Evolutionary conservation across 2,113 vertebrate species (phyloP).

Genomic region (Heliornis fulica): DNA sequence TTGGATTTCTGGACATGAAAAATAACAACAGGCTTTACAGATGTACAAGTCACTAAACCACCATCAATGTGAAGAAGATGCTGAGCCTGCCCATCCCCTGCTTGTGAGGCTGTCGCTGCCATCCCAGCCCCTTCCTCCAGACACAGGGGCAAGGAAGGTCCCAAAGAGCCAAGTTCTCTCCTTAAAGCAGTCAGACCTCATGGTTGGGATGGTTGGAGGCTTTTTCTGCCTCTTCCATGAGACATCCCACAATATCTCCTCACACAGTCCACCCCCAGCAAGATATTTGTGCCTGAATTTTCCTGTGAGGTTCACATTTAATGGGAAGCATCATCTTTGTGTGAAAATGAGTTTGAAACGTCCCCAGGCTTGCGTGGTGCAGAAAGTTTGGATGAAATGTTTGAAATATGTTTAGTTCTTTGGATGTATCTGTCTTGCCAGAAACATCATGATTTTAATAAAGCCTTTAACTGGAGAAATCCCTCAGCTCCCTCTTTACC

Average conservation of each 20-base stretch:
- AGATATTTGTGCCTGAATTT: background rate
- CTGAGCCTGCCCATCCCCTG: background rate
- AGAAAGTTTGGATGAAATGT: background rate
- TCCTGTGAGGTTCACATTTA: background rate
- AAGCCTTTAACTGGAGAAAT: background rate
- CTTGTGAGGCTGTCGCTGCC: background rate
- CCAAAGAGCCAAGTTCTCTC: background rate
- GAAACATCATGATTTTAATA: background rate
- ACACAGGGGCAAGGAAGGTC: background rate
- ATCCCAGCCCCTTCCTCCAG: background rate
- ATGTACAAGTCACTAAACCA: background rate
- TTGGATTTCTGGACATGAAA: background rate
- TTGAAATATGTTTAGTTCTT: background rate
- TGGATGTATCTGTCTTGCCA: background rate
- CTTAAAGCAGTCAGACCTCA: background rate
- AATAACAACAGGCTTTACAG: background rate
- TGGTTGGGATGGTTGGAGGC: background rate
- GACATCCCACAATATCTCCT: background rate
- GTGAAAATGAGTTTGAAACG: background rate
- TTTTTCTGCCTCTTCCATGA: background rate
- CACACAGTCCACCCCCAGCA: accelerated
- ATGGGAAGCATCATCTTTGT: background rate
- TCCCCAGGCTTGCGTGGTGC: background rate
- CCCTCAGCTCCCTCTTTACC: background rate
- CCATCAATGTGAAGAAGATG: background rate